Conservation (phyloP, 2,113 vertebrate species). For the Gasterosteus nipponicus region DNA sequence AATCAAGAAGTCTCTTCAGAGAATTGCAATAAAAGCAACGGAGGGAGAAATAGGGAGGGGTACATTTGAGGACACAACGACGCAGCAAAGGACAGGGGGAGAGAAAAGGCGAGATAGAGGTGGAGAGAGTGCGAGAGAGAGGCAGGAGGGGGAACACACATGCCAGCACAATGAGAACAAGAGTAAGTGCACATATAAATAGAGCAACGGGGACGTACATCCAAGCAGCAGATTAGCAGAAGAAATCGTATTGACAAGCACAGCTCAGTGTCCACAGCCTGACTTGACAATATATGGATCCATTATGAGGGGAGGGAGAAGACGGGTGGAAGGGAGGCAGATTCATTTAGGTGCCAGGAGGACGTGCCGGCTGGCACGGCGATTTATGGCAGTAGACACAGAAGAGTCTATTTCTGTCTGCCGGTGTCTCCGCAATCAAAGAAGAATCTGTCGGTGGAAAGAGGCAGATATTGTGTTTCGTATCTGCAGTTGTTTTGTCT, state of each 20-base stretch:
- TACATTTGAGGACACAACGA: conserved; percentile 39
- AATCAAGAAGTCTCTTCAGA: conserved; percentile 15
- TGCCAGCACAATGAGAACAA: conserved; percentile 29
- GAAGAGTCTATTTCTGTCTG: conserved; percentile 80
- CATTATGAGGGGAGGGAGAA: conserved; percentile 44
- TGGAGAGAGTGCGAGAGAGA: conserved; percentile 1
- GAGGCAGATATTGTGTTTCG: conserved; percentile 64
- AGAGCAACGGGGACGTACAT: conserved; percentile 48
- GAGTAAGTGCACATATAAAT: conserved; percentile 6
- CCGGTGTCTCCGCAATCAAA: conserved; percentile 71
- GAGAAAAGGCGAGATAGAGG: not conserved
- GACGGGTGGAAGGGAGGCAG: conserved; percentile 26
- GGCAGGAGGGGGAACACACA: conserved; percentile 3
- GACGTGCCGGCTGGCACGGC: conserved; percentile 45
- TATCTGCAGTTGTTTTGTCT: conserved; percentile 54
- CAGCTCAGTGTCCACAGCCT: conserved; percentile 46
- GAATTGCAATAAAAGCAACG: conserved; percentile 30
- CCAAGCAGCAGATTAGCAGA: conserved; percentile 49
- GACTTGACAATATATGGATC: conserved; percentile 58
- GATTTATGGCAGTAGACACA: conserved; percentile 75
- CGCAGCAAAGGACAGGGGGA: conserved; percentile 10
- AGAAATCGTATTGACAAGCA: conserved; percentile 45
- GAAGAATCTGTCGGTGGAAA: conserved; percentile 46
- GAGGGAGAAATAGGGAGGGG: conserved; percentile 21
- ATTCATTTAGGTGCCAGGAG: conserved; percentile 54